Evolutionary conservation across 2,797 vertebrate genomes (phyloP).

Genomic region (Sarcophilus harrisii): DNA sequence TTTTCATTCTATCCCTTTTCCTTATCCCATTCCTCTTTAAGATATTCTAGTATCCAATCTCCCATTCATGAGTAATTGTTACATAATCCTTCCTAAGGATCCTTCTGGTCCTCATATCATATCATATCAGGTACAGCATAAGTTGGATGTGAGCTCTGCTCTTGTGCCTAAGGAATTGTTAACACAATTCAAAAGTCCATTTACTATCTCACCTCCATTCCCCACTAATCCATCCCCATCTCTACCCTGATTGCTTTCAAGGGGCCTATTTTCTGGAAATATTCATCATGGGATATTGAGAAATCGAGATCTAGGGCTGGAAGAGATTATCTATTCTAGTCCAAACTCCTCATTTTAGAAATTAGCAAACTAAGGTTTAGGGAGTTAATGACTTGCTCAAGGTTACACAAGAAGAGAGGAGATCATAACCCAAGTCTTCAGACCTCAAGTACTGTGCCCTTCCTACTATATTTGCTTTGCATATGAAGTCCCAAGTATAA

Average conservation of each 20-base stretch:
- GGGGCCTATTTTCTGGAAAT: neutral
- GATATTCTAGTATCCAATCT: neutral
- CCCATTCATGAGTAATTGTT: neutral
- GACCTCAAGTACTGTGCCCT: neutral
- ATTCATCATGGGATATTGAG: neutral
- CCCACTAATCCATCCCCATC: neutral
- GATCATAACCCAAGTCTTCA: neutral
- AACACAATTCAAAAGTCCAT: neutral
- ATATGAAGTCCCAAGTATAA: neutral
- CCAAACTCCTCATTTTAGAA: neutral
- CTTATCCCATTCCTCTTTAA: neutral
- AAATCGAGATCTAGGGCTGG: neutral
- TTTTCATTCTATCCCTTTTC: neutral
- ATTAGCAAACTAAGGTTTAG: neutral
- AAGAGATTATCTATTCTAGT: neutral
- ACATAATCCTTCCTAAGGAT: neutral
- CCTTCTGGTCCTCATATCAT: neutral
- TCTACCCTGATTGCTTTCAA: neutral
- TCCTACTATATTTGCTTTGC: neutral
- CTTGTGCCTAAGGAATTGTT: neutral
- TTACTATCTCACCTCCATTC: neutral
- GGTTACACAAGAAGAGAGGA: neutral
- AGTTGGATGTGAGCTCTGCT: neutral
- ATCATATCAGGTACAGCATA: neutral
- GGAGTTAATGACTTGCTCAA: neutral